Conservation (phyloP, 2,888 invertebrate genomes). For the Chrysomela aeneicollis region DNA sequence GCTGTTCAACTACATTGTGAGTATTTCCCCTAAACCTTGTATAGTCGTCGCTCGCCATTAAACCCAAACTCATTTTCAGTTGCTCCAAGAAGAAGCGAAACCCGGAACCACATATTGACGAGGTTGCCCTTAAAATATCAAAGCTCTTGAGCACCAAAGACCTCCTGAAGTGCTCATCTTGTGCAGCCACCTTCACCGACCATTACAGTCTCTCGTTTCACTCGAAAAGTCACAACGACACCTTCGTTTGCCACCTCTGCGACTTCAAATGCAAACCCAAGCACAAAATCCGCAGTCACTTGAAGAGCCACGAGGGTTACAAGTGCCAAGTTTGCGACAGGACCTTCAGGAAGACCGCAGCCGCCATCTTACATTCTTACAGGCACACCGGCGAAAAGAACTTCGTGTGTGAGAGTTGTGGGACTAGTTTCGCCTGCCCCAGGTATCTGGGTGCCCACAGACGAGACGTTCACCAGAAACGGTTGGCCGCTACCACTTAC, state of each 20-base stretch:
- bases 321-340: slow-evolving; percentile 54
- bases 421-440: too few relatives aligned
- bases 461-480: too few relatives aligned
- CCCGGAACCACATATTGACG: slow-evolving; percentile 16
- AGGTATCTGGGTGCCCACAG: too few relatives aligned
- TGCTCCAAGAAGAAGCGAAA: not conserved
- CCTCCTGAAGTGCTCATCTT: not conserved
- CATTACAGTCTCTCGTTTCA: not conserved
- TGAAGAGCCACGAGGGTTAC: slow-evolving; percentile 58
- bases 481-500: not conserved
- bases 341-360: slow-evolving; percentile 50
- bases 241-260: slow-evolving; percentile 52
- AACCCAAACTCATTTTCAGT: too few relatives aligned
- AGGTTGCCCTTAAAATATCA: slow-evolving; percentile 13
- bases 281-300: slow-evolving; percentile 57
- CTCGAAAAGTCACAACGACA: not conserved
- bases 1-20: too few relatives aligned
- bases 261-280: slow-evolving; percentile 51
- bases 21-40: too few relatives aligned
- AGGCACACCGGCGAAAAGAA: slow-evolving; percentile 54
- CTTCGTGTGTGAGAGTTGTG: slow-evolving; percentile 31
- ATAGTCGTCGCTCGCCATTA: too few relatives aligned
- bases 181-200: not conserved
- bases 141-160: slow-evolving; percentile 4
- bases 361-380: slow-evolving; percentile 52